These are phyloP conservation scores for Prolemur simus DNA, from an alignment of 2,113 vertebrate genomes.

Conservation along the genomic window DNA sequence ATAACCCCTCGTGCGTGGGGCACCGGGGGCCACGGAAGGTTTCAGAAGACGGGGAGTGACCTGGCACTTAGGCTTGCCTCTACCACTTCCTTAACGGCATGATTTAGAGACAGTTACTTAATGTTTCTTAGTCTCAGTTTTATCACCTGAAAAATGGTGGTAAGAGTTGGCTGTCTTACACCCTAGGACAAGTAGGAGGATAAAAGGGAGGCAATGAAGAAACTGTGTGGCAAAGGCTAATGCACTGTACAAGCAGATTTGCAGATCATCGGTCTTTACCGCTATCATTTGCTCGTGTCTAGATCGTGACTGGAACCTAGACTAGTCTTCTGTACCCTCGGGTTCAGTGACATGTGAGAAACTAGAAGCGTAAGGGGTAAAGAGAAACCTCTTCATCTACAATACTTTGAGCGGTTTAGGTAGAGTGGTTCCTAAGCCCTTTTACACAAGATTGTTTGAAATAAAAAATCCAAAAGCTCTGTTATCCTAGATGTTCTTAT, in stretches of 20 bases:
- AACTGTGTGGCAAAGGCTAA: neutral
- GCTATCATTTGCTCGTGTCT: neutral
- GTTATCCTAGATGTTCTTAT: neutral
- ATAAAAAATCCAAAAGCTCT: neutral
- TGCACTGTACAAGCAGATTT: neutral
- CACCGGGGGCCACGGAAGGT: rapidly evolving
- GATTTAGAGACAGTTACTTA: neutral
- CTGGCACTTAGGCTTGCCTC: neutral
- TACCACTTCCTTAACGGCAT: neutral
- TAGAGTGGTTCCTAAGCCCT: neutral
- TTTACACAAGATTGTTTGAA: neutral
- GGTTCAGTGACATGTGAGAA: neutral
- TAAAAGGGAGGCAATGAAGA: neutral
- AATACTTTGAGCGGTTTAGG: neutral
- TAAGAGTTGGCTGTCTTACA: neutral
- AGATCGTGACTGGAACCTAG: neutral
- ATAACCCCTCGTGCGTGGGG: rapidly evolving
- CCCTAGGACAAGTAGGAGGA: neutral
- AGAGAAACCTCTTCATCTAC: neutral
- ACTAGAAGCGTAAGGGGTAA: neutral
- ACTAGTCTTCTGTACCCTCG: neutral
- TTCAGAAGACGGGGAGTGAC: neutral
- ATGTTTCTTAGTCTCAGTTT: neutral
- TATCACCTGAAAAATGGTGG: neutral
- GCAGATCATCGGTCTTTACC: neutral